These are phyloP conservation scores for Hybos culiciformis DNA, from an alignment of 2,888 invertebrate genomes.

Conservation along the genomic window DNA sequence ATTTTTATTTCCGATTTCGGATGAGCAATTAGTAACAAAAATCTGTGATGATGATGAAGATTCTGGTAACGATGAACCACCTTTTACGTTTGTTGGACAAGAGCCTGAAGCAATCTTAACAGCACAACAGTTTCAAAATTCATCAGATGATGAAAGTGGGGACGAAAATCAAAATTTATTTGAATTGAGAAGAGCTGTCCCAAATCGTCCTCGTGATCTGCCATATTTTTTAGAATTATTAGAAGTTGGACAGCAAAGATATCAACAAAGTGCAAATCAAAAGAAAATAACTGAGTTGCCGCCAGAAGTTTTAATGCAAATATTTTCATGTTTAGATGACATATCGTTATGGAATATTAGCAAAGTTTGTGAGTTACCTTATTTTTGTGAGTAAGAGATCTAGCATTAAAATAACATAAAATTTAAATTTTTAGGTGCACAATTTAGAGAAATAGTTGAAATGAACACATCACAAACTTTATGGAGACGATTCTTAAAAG, in stretches of 20 bases:
- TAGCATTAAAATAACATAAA: too few relatives aligned
- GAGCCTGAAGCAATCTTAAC: constrained; percentile 16
- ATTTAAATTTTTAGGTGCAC: too few relatives aligned
- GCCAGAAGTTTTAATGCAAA: constrained; percentile 60
- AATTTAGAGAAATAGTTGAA: constrained; percentile 70
- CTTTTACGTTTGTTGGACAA: constrained; percentile 23
- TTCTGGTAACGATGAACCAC: constrained; percentile 88
- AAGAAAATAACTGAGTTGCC: constrained; percentile 25
- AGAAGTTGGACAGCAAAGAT: constrained; percentile 24
- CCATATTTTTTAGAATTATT: constrained; percentile 29
- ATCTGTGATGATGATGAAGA: constrained; percentile 76
- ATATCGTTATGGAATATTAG: constrained; percentile 80
- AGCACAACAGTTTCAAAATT: not conserved
- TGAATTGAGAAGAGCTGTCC: constrained; percentile 20
- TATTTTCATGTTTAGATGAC: constrained; percentile 83
- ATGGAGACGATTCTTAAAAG: constrained; percentile 65
- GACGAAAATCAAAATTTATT: constrained; percentile 17
- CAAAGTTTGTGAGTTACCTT: constrained; percentile 73
- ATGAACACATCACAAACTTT: constrained; percentile 62
- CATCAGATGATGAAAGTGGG: constrained; percentile 17
- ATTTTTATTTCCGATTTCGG: constrained; percentile 69
- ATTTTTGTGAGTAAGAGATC: too few relatives aligned
- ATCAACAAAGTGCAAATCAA: constrained; percentile 16
- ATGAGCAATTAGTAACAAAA: constrained; percentile 29
- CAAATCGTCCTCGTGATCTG: constrained; percentile 25